Evolutionary conservation across 2,113 vertebrate species (phyloP).

Genomic region (Odontophorus gujanensis): DNA sequence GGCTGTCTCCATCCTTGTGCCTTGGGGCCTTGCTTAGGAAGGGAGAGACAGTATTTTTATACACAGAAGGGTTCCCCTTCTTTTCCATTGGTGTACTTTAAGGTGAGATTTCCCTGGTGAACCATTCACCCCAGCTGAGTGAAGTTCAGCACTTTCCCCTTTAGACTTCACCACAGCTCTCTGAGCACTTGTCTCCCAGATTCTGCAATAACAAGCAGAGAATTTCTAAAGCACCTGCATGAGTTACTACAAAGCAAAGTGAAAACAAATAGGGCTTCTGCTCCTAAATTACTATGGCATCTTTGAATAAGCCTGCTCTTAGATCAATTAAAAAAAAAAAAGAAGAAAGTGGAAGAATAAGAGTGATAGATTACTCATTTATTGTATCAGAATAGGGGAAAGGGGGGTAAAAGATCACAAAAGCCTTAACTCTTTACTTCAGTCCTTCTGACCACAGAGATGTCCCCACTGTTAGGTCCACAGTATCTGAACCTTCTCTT

Average conservation of each 20-base stretch:
- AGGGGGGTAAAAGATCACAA: neutral
- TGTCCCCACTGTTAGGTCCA: accelerated
- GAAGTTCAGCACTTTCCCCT: neutral
- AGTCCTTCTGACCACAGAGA: neutral
- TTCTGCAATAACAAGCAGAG: neutral
- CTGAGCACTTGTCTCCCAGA: neutral
- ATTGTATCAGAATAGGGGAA: neutral
- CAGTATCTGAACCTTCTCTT: neutral
- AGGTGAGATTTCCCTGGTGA: neutral
- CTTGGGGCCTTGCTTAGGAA: neutral
- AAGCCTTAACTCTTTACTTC: neutral
- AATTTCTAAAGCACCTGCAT: neutral
- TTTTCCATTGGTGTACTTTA: neutral
- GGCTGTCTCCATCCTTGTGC: neutral
- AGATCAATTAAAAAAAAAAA: neutral
- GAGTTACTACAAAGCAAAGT: neutral
- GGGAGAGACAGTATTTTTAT: neutral
- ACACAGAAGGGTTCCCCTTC: neutral
- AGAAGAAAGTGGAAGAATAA: neutral
- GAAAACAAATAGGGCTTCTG: neutral
- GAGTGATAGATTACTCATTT: neutral
- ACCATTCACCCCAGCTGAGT: neutral
- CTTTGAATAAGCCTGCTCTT: neutral
- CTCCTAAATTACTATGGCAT: neutral
- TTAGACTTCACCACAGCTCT: neutral